Evolutionary conservation across 2,113 vertebrate species (phyloP), one percentile per base, ranked within the genome.

Genomic region (Trematomus loennbergii): DNA sequence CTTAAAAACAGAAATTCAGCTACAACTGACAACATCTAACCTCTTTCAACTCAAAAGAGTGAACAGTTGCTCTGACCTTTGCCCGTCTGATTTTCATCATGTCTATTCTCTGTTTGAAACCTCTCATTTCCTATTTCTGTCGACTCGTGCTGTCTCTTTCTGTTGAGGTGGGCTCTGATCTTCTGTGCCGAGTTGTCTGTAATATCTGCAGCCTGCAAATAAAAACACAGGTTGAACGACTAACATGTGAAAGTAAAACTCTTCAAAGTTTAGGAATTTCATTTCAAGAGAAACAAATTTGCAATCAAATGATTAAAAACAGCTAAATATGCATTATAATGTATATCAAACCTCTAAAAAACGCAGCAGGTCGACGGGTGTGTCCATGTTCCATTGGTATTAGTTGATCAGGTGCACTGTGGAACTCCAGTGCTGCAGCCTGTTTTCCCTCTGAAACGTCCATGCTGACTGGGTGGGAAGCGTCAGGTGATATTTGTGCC

Each of bases 111-210:
- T 0, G 5, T 22, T 33, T 58, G 72, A 45, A 75, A 50, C 53
- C 36, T 68, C 9, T 67, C 25, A 1, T 75, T 60, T 36, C 46
- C 78, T 12, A 3, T 75, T 43, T 60, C 82, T 3, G 22, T 59
- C 1, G 83, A 40, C 10, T 78, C 88, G 68, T 94, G 79, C 1
- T 89, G 89, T 73, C 94, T 91, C 87, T 94, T 94, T 70, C 94
- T 91, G 88, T 74, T 93, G 33, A 73, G 67, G 12, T 49, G 15
- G 67, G 54, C 10, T 76, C 79, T 74, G 64, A 40, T 85, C 80
- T 40, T 92, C 46, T 70, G 53, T 0, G 9, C 43, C 3, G 83
- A 68, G 65, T 65, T 89, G 22, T 80, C 58, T 8, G 78, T 25
- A 33, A 72, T 55, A 7, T 81, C 57, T 55, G 22, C 72, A 29